Evolutionary conservation across 2,113 vertebrate species (phyloP).

Genomic region (Lanius ludovicianus): DNA sequence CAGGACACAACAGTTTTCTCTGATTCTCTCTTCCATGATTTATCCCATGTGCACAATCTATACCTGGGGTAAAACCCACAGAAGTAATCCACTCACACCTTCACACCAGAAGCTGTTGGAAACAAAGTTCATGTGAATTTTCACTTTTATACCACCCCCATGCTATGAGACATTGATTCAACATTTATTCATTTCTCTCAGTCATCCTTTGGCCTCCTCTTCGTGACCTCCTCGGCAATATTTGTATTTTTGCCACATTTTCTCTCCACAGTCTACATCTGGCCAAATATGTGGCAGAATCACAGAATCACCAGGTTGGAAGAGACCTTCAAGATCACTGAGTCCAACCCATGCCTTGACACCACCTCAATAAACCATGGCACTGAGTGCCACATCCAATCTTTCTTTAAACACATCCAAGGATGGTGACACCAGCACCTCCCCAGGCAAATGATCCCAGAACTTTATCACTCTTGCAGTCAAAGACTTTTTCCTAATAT

Average conservation of each 20-base stretch:
- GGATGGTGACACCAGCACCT: not conserved
- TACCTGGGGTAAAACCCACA: not conserved
- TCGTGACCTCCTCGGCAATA: not conserved
- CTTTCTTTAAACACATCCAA: not conserved
- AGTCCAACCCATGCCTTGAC: not conserved
- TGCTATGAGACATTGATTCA: not conserved
- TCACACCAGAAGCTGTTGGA: not conserved
- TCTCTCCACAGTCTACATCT: not conserved
- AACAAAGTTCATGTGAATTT: not conserved
- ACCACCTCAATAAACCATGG: not conserved
- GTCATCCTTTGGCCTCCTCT: not conserved
- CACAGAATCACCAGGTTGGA: not conserved
- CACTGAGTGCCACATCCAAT: not conserved
- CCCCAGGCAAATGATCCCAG: not conserved
- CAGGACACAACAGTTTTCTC: not conserved
- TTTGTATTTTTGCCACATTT: not conserved
- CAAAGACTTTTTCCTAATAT: not conserved
- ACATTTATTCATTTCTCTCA: not conserved
- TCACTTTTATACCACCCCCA: not conserved
- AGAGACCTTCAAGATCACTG: not conserved
- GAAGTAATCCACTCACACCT: not conserved
- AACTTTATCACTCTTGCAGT: not conserved
- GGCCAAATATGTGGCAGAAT: fast-evolving
- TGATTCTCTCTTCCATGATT: not conserved
- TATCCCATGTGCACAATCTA: not conserved